Conservation (phyloP, 2,888 invertebrate species). For the Perdita meconis region DNA sequence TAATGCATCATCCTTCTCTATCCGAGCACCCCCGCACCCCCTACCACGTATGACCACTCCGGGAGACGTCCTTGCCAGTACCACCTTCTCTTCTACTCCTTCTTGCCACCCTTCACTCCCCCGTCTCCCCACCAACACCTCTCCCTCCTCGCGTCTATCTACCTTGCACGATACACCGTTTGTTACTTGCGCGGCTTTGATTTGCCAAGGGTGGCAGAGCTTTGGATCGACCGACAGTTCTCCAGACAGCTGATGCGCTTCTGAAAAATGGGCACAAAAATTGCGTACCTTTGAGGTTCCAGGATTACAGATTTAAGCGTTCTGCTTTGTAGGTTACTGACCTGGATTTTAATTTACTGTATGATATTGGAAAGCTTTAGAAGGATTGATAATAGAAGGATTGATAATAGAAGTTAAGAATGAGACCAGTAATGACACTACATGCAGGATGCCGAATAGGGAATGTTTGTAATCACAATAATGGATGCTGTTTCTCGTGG, state of each 20-base stretch:
- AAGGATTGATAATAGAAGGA: too few relatives aligned
- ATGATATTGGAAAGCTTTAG: too few relatives aligned
- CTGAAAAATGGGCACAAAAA: constrained; percentile 69
- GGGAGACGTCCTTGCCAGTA: constrained; percentile 71
- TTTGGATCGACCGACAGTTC: constrained; percentile 39
- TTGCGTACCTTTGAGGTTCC: constrained; percentile 71
- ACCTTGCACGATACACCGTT: constrained; percentile 67
- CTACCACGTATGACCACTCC: constrained; percentile 75
- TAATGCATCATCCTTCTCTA: constrained; percentile 82
- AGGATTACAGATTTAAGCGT: constrained; percentile 1
- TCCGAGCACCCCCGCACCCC: constrained; percentile 68
- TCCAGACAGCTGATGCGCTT: constrained; percentile 65
- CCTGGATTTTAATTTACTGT: too few relatives aligned
- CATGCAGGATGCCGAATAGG: too few relatives aligned
- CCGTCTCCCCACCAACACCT: too few relatives aligned
- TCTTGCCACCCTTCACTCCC: constrained; percentile 54
- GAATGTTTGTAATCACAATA: too few relatives aligned
- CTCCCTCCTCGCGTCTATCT: constrained; percentile 42
- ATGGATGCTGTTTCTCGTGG: too few relatives aligned
- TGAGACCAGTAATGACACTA: too few relatives aligned
- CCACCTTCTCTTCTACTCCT: constrained; percentile 52
- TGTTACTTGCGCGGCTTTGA: constrained; percentile 83
- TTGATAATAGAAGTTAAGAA: too few relatives aligned
- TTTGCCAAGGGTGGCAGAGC: constrained; percentile 78
- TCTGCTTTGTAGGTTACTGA: constrained; percentile 16